phyloP scores from a whole-genome alignment of 2,888 invertebrate species.

The Troides aeacus region DNA sequence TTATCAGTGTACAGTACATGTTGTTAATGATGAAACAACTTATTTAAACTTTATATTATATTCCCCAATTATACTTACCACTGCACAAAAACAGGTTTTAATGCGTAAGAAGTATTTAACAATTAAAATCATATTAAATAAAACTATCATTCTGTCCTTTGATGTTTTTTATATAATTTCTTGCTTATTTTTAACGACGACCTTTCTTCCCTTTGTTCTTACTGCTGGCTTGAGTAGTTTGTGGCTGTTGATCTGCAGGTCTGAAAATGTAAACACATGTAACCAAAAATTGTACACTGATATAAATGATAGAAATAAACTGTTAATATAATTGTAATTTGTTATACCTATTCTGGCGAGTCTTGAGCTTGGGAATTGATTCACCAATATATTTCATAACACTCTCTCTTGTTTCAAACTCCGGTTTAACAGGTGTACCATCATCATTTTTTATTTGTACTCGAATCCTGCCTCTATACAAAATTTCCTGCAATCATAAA shows the following conservation, averaged over 20 bases:
- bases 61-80: too few relatives aligned
- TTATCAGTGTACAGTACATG: too few relatives aligned
- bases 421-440: slow-evolving; percentile 85
- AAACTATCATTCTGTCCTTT: too few relatives aligned
- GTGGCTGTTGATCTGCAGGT: slow-evolving; percentile 71
- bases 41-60: too few relatives aligned
- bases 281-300: background rate
- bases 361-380: slow-evolving; percentile 94
- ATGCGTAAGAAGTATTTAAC: too few relatives aligned
- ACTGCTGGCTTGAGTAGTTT: slow-evolving; percentile 56
- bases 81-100: too few relatives aligned
- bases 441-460: slow-evolving; percentile 96
- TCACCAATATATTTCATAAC: slow-evolving; percentile 88
- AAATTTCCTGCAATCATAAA: slow-evolving; percentile 81
- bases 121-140: too few relatives aligned
- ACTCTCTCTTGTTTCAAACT: slow-evolving; percentile 87
- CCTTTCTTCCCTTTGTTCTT: slow-evolving; percentile 76
- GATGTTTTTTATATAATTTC: background rate
- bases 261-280: slow-evolving; percentile 46
- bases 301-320: background rate
- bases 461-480: slow-evolving; percentile 92
- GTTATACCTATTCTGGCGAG: slow-evolving; percentile 81
- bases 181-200: slow-evolving; percentile 44
- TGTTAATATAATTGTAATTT: background rate
- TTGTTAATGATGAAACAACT: too few relatives aligned